Evolutionary conservation across 2,797 vertebrate genomes (phyloP).

Genomic region (Helostoma temminkii): DNA sequence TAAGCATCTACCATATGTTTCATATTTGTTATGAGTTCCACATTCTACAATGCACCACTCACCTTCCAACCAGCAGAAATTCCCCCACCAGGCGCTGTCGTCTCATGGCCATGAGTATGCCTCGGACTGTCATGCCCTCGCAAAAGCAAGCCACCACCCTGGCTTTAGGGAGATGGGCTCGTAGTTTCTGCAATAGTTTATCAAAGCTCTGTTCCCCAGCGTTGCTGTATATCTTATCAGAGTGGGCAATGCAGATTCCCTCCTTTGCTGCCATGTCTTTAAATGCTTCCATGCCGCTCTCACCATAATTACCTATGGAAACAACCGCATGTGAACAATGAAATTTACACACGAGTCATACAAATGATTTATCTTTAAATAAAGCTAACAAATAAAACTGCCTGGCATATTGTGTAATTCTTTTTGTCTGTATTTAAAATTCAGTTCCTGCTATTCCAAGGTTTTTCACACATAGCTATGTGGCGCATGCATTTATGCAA

Average conservation of each 20-base stretch:
- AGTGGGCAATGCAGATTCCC: conserved; percentile 98
- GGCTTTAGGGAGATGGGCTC: conserved; percentile 94
- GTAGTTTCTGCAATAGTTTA: conserved; percentile 92
- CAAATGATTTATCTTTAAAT: not conserved
- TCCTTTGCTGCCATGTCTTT: conserved; percentile 98
- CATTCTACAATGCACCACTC: conserved; percentile 55
- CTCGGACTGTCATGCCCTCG: conserved; percentile 97
- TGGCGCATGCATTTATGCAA: not conserved
- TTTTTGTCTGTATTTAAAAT: not conserved
- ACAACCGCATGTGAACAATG: not conserved
- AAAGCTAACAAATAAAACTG: not conserved
- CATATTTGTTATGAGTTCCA: not conserved
- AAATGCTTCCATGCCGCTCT: conserved; percentile 99
- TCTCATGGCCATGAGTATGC: conserved; percentile 97
- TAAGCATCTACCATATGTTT: not conserved
- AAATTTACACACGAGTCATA: conserved; percentile 1
- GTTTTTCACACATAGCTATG: not conserved
- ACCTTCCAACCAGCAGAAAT: conserved; percentile 97
- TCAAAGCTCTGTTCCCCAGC: conserved; percentile 95
- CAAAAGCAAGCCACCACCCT: conserved; percentile 98
- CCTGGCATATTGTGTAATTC: not conserved
- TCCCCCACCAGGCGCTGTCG: conserved; percentile 93
- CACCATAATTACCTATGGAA: conserved; percentile 94
- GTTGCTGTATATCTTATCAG: conserved; percentile 99
- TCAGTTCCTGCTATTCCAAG: not conserved